These are phyloP conservation scores for Gymnorhina tibicen DNA, from an alignment of 2,113 vertebrate genomes.

Conservation along the genomic window DNA sequence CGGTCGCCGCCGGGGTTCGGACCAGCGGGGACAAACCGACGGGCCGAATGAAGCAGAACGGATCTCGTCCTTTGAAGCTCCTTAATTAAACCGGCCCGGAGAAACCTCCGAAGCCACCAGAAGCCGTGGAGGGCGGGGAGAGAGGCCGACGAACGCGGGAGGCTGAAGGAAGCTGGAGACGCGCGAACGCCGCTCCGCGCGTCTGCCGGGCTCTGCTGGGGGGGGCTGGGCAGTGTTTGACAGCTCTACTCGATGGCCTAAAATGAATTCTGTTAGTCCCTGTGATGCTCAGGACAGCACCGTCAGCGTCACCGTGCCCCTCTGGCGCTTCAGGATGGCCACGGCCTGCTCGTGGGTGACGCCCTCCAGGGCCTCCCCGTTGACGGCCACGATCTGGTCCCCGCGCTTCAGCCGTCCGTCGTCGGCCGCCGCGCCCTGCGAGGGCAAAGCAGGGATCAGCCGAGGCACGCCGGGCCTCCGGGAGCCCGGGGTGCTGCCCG, in stretches of 20 bases:
- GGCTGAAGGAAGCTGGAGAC: neutral
- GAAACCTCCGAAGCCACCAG: constrained; percentile 12
- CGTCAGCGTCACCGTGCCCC: constrained; percentile 79
- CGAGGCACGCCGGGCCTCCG: neutral
- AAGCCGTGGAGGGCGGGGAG: neutral
- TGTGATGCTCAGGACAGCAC: constrained; percentile 78
- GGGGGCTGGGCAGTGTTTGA: neutral
- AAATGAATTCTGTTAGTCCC: neutral
- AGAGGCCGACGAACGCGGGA: neutral
- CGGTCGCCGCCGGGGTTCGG: neutral
- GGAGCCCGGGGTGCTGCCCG: rapidly evolving
- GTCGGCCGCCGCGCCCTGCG: constrained; percentile 88
- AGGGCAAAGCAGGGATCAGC: neutral
- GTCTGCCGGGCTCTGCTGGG: neutral
- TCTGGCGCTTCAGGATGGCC: constrained; percentile 86
- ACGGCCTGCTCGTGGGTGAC: constrained; percentile 91
- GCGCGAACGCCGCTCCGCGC: neutral
- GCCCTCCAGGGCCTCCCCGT: constrained; percentile 86
- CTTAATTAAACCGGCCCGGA: neutral
- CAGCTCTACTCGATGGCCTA: neutral
- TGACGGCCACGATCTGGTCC: constrained; percentile 89
- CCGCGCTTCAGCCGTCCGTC: constrained; percentile 88
- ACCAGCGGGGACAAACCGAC: neutral
- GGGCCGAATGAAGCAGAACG: neutral
- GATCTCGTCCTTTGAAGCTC: neutral